Evolutionary conservation across 37 sponge, comb jelly and placozoan species (phyloP), one percentile per base, ranked within the genome.

Genomic region (Oscarella lobularis): DNA sequence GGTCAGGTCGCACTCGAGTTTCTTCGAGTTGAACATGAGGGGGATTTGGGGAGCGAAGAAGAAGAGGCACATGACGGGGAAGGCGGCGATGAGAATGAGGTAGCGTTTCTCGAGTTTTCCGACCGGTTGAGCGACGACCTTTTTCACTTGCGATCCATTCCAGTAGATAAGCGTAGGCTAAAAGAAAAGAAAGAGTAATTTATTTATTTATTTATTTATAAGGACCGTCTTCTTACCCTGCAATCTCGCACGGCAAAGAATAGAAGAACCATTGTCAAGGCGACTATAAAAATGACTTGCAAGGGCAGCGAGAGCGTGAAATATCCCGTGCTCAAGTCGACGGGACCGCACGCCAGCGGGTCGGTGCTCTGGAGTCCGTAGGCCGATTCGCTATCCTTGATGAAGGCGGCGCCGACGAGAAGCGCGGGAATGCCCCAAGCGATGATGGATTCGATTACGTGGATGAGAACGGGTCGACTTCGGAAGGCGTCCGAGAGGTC

Each of bases 341-440:
- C 60, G 9, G 60, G 60, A 27, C 60, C 60, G 20, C 60, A 48
- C 9, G 60, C 60, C 60, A 48, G 60, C 20, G 60, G 60, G 60
- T 48, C 60, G 20, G 60, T 48, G 60, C 60, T 48, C 60, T 48
- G 60, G 20, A 48, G 60, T 48, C 60, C 60, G 20, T 48, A 48
- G n/a, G n/a, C n/a, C 14, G 60, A 27, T 48, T 48, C 20, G 60
- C 60, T 20, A 20, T 20, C 60, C 9, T 20, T 48, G 14, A 9
- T 27, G 20, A 48, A 48, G 20, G 20, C 60, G 20, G 20, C 60
- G 20, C 9, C 20, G 14, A 48, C 60, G 9, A 48, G 60, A 20
- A 48, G 14, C 14, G 60, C 60, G 20, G 60, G 60, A 48, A 48
- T 48, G 20, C 60, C 9, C 60, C 60, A 48, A 20, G 14, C 20